These are phyloP conservation scores for Phylloscopus collybita DNA, from an alignment of 2,797 vertebrate genomes.

Conservation along the genomic window DNA sequence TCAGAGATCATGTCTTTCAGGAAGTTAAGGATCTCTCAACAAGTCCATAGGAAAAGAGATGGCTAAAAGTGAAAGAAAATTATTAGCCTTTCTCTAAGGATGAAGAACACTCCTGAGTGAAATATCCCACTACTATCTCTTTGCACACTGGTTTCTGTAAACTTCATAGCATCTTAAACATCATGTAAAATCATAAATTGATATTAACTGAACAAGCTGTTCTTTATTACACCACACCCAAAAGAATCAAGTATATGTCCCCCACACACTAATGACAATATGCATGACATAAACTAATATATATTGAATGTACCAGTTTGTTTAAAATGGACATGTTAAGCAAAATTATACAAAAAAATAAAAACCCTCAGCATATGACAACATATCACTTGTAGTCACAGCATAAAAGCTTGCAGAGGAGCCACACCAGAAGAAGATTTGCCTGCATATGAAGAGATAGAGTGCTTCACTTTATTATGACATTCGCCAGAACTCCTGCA, in stretches of 20 bases:
- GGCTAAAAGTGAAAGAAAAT: not conserved
- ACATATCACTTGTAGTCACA: not conserved
- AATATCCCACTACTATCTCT: not conserved
- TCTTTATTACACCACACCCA: not conserved
- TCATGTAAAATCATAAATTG: not conserved
- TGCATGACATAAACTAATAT: not conserved
- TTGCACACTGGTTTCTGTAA: not conserved
- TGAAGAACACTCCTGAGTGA: not conserved
- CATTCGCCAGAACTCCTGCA: not conserved
- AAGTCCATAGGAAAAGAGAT: accelerated
- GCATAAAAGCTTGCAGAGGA: not conserved
- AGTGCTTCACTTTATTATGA: not conserved
- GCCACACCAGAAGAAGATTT: not conserved
- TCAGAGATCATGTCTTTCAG: not conserved
- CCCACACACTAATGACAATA: not conserved
- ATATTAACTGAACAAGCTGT: not conserved
- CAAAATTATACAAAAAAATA: not conserved
- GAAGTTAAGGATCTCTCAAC: not conserved
- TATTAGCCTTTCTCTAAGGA: not conserved
- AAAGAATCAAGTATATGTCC: not conserved
- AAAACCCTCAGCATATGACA: accelerated
- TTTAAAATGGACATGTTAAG: not conserved
- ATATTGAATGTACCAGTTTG: not conserved
- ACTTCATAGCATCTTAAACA: not conserved
- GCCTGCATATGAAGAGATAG: not conserved